Conservation (phyloP, 2,888 invertebrate genomes). For the Xanthostigma xanthostigma region DNA sequence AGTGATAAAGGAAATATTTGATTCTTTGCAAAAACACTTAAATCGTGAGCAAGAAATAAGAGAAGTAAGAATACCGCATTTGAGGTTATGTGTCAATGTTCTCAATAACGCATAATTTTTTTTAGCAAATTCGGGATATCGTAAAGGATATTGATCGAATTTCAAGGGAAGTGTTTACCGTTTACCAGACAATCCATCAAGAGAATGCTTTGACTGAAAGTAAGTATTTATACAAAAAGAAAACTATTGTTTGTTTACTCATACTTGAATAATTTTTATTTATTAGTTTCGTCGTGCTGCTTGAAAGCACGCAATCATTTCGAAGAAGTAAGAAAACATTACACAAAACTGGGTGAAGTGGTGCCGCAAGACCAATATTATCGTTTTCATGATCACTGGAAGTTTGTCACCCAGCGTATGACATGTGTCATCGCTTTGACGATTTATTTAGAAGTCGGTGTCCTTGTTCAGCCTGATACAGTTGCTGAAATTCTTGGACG, state of each 20-base stretch:
- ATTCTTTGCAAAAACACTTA: constrained; percentile 60
- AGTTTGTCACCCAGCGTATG: constrained; percentile 63
- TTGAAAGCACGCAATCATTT: constrained; percentile 47
- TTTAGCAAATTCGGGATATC: constrained; percentile 48
- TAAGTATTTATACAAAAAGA: constrained; percentile 27
- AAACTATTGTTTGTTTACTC: background rate
- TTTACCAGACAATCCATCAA: constrained; percentile 71
- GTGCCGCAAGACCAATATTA: constrained; percentile 70
- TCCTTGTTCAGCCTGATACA: constrained; percentile 56
- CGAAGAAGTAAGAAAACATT: constrained; percentile 46
- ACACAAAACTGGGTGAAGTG: constrained; percentile 42
- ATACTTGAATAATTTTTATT: constrained; percentile 4
- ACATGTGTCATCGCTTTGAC: constrained; percentile 64
- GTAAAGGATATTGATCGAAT: constrained; percentile 65
- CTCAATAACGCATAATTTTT: constrained; percentile 13
- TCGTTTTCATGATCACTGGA: constrained; percentile 80
- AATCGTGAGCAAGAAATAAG: constrained; percentile 65
- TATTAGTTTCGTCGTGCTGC: constrained; percentile 47
- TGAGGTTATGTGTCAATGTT: background rate
- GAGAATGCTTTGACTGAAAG: constrained; percentile 46
- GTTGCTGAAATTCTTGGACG: constrained; percentile 65
- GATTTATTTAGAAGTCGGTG: constrained; percentile 65
- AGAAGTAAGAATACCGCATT: constrained; percentile 40
- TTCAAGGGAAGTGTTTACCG: constrained; percentile 62
- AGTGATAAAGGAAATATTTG: constrained; percentile 46